Conservation (phyloP, 2,113 vertebrate species). For the Sisor rabdophorus region DNA sequence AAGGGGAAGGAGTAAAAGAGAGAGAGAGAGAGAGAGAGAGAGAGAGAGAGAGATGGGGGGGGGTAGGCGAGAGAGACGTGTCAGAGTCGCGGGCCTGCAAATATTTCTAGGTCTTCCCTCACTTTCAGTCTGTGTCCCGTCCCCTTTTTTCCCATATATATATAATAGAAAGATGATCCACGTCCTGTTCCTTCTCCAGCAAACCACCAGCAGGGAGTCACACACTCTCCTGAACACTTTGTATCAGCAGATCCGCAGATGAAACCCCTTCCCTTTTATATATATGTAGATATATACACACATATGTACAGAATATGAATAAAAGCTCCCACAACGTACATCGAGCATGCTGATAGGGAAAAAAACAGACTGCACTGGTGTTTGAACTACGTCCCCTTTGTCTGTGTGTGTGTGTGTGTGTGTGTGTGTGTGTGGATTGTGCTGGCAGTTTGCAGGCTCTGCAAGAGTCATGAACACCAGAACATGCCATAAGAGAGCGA, state of each 20-base stretch:
- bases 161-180: neutral
- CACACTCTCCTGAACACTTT: conserved; percentile 43
- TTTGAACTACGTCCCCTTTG: conserved; percentile 21
- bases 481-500: neutral
- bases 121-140: no score
- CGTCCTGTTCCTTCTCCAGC: no score
- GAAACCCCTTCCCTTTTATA: conserved; percentile 54
- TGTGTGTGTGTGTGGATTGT: conserved; percentile 5
- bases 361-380: conserved; percentile 24
- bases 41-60: no score
- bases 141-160: neutral
- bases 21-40: no score
- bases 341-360: conserved; percentile 65
- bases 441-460: neutral
- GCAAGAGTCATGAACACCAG: neutral
- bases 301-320: conserved; percentile 61
- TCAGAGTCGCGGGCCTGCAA: no score
- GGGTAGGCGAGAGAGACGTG: no score
- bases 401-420: neutral
- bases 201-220: conserved; percentile 44
- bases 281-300: conserved; percentile 67
- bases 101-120: neutral
- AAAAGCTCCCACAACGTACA: conserved; percentile 66
- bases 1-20: no score
- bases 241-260: conserved; percentile 59